Evolutionary conservation across 2,888 invertebrate species (phyloP), one percentile per base, ranked within the genome.

Genomic region (Caenorhabditis sp.): DNA sequence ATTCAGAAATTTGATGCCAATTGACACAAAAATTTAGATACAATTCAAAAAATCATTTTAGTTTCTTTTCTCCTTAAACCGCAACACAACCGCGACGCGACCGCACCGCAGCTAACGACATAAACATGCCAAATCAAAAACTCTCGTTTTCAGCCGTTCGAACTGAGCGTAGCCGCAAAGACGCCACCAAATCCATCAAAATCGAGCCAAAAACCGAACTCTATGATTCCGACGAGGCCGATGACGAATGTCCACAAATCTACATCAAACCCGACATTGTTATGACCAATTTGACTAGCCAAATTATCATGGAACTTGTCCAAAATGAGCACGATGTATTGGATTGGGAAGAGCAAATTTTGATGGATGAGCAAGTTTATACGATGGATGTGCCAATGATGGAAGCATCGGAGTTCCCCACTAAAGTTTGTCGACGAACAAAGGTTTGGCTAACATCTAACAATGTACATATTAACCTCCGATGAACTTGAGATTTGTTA

Each of bases 91-190:
- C n/a, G n/a, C n/a, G n/a, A n/a, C n/a, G n/a, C n/a, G n/a, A n/a
- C n/a, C n/a, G n/a, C n/a, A n/a, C n/a, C n/a, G n/a, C n/a, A n/a
- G n/a, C n/a, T n/a, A n/a, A n/a, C n/a, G n/a, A n/a, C n/a, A n/a
- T n/a, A n/a, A n/a, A n/a, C n/a, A n/a, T n/a, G n/a, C n/a, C n/a
- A n/a, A n/a, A n/a, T n/a, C n/a, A n/a, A n/a, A n/a, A n/a, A n/a
- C n/a, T n/a, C n/a, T n/a, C n/a, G n/a, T n/a, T 71, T 73, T 10
- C 56, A 73, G 74, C 74, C 4, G 74, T 74, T 1, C 57, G 74
- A 43, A 70, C 60, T 23, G 74, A 74, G 27, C 10, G 72, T 26
- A 54, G 2, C 14, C 56, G 56, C 49, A n/a, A 53, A 60, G 38
- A 64, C 59, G 23, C 10, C 7, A 7, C 31, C 10, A 10, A 31